Conservation (phyloP, 2,113 vertebrate species). For the Psephotus haematonotus region DNA sequence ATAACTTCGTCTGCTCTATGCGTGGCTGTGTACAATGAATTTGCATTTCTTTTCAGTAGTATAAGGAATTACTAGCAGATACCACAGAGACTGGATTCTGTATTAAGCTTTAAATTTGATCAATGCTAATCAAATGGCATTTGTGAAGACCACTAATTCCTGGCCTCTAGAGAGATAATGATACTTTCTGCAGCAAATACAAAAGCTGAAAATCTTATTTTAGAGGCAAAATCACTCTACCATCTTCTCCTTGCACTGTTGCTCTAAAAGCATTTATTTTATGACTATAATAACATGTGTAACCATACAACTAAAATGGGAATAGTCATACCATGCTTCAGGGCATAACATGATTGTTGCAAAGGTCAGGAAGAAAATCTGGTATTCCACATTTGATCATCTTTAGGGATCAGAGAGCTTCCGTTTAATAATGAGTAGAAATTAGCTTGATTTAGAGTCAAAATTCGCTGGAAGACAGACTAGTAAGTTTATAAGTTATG, state of each 20-base stretch:
- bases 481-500: not conserved
- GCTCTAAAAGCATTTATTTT: not conserved
- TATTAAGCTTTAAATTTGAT: not conserved
- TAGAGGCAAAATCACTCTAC: not conserved
- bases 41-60: not conserved
- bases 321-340: conserved; percentile 39
- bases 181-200: not conserved
- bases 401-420: not conserved
- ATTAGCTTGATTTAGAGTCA: not conserved
- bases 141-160: not conserved
- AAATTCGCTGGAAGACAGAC: not conserved
- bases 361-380: conserved; percentile 49
- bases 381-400: not conserved
- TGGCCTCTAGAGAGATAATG: not conserved
- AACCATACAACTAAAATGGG: conserved; percentile 1
- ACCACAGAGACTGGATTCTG: not conserved
- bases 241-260: not conserved
- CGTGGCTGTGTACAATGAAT: not conserved
- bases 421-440: conserved; percentile 21
- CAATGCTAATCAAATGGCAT: not conserved
- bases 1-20: not conserved
- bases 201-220: not conserved
- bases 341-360: conserved; percentile 1
- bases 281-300: conserved; percentile 8
- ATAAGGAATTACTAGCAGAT: not conserved